Conservation (phyloP, 2,797 vertebrate species). For the Salarias fasciatus region DNA sequence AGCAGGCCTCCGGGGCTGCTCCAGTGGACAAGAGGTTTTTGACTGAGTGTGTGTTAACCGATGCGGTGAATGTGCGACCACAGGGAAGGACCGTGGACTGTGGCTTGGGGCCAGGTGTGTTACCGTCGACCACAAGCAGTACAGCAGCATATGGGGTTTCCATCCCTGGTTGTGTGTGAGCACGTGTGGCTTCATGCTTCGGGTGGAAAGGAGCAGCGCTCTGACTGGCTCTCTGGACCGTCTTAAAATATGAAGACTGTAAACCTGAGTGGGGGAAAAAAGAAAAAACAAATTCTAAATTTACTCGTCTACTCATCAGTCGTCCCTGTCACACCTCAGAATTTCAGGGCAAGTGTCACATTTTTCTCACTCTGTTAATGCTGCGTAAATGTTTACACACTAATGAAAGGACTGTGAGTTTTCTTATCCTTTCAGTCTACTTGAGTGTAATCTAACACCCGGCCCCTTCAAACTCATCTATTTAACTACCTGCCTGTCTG, state of each 20-base stretch:
- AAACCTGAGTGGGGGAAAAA: slow-evolving; percentile 4
- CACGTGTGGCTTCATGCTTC: slow-evolving; percentile 44
- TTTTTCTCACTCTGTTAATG: slow-evolving; percentile 32
- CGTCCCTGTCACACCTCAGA: slow-evolving; percentile 10
- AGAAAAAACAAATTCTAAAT: slow-evolving; percentile 14
- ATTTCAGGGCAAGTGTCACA: slow-evolving; percentile 24
- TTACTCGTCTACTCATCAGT: neutral
- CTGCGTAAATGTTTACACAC: slow-evolving; percentile 52
- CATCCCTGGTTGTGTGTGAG: slow-evolving; percentile 36
- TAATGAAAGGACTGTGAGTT: slow-evolving; percentile 50
- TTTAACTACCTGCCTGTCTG: slow-evolving; percentile 69
- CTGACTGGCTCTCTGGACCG: slow-evolving; percentile 46
- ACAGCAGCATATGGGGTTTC: slow-evolving; percentile 48
- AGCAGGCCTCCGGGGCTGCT: slow-evolving; percentile 65
- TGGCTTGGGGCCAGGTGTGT: slow-evolving; percentile 69
- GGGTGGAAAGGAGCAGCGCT: slow-evolving; percentile 23
- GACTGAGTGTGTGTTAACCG: slow-evolving; percentile 66
- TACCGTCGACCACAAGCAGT: slow-evolving; percentile 71
- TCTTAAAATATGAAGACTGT: slow-evolving; percentile 24
- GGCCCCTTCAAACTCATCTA: slow-evolving; percentile 57
- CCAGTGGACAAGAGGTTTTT: slow-evolving; percentile 36
- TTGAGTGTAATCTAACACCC: slow-evolving; percentile 60
- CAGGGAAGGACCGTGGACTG: slow-evolving; percentile 59
- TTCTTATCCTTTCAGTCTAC: slow-evolving; percentile 62
- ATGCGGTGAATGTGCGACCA: slow-evolving; percentile 60